These are phyloP conservation scores for Pherbina coryleti DNA, from an alignment of 2,888 invertebrate genomes.

Conservation along the genomic window DNA sequence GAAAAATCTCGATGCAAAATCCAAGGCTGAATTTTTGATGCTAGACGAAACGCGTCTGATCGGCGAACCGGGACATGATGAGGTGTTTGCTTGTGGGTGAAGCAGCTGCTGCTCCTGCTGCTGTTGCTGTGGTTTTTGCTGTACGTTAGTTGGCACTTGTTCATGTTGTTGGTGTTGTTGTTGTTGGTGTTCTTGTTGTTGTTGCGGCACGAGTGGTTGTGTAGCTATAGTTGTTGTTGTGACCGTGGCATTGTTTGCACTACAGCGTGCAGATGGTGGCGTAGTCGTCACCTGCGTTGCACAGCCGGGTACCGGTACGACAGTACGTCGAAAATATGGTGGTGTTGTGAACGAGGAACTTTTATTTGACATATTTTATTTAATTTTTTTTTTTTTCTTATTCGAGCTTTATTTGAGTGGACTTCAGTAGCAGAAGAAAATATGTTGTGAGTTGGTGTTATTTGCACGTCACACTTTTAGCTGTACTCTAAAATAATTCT, in stretches of 20 bases:
- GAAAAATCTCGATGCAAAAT: conserved; percentile 73
- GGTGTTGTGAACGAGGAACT: conserved; percentile 46
- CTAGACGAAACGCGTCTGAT: conserved; percentile 67
- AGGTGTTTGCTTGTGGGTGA: conserved; percentile 36
- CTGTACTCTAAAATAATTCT: too few relatives aligned
- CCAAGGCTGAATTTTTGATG: conserved; percentile 65
- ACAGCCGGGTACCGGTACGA: conserved; percentile 55
- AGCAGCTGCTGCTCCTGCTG: conserved; percentile 26
- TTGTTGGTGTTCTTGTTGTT: conserved; percentile 49
- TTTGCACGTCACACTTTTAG: too few relatives aligned
- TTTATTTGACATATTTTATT: conserved; percentile 54
- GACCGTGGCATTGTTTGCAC: conserved; percentile 20
- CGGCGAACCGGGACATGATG: conserved; percentile 66
- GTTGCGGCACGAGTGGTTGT: not conserved
- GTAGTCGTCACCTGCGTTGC: conserved; percentile 54
- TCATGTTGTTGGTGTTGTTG: conserved; percentile 33
- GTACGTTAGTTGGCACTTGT: conserved; percentile 32
- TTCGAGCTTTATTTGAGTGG: not conserved
- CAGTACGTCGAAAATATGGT: conserved; percentile 50
- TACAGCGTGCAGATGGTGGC: conserved; percentile 38
- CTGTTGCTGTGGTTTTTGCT: conserved; percentile 40
- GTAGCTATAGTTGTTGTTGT: conserved; percentile 26
- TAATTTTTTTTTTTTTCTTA: conserved; percentile 40
- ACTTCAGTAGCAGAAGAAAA: not conserved
- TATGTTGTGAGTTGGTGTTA: not conserved